A percentile compares a stretch with the other conserved stretches of the same genome.
These are phyloP conservation scores for Ploceus nigricollis DNA, from an alignment of 2,113 vertebrate genomes.

Conservation along the genomic window DNA sequence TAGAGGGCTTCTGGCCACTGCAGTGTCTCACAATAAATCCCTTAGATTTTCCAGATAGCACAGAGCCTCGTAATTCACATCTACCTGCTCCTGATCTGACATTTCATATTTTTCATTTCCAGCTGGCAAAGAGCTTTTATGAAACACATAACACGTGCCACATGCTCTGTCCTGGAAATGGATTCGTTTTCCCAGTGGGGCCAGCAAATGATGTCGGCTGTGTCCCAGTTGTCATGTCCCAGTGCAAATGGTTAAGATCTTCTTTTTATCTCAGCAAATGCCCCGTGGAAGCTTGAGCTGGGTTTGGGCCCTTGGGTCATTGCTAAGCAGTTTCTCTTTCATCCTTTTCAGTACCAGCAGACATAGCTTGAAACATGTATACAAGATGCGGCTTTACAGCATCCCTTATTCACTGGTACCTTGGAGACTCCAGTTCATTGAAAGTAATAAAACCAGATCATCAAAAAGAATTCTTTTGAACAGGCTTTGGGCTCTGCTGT, in stretches of 20 bases:
- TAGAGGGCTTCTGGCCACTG: neutral
- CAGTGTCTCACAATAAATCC: neutral
- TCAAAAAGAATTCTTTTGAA: conserved; percentile 69
- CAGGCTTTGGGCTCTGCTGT: conserved; percentile 67
- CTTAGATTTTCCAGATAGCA: neutral
- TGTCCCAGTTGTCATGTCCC: conserved; percentile 47
- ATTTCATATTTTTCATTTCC: neutral
- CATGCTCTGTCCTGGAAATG: conserved; percentile 35
- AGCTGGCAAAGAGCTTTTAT: conserved; percentile 43
- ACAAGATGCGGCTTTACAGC: conserved; percentile 65
- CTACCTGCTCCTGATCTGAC: conserved; percentile 1
- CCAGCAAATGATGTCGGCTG: conserved; percentile 33
- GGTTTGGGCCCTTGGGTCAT: conserved; percentile 58
- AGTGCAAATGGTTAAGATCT: conserved; percentile 61
- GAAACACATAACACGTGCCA: conserved; percentile 4
- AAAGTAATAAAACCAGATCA: conserved; percentile 72
- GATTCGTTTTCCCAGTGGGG: conserved; percentile 29
- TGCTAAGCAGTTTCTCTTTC: conserved; percentile 66
- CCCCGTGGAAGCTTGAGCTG: conserved; percentile 43
- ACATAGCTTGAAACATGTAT: conserved; percentile 63
- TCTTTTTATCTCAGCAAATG: conserved; percentile 62
- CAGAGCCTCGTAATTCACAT: neutral
- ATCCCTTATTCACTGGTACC: conserved; percentile 67
- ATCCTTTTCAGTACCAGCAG: conserved; percentile 56
- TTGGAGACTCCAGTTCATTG: conserved; percentile 69